These are phyloP conservation scores for Xestia sexstrigata DNA, from an alignment of 2,888 invertebrate species.

Conservation along the genomic window DNA sequence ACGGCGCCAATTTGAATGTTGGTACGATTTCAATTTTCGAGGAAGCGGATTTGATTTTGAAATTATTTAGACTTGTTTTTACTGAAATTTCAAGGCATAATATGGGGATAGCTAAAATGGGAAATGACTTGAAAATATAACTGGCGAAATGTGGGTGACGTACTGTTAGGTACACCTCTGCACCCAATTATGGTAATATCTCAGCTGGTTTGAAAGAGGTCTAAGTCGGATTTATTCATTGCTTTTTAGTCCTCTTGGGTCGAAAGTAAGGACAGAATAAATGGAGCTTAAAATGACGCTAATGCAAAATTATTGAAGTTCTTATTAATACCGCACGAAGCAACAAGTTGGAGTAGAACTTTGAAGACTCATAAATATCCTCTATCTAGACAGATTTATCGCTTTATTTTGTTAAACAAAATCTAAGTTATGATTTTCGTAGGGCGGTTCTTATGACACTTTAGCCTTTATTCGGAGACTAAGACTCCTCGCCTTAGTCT, in stretches of 20 bases:
- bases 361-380: constrained; percentile 39
- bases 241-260: not conserved
- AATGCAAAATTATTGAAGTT: constrained; percentile 16
- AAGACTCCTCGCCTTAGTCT: not conserved
- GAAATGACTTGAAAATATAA: too few relatives aligned
- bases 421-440: constrained; percentile 15
- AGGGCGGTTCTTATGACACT: not conserved
- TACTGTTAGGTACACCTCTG: too few relatives aligned
- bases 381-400: constrained; percentile 30
- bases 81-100: not conserved
- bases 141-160: too few relatives aligned
- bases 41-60: constrained; percentile 4
- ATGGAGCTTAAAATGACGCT: not conserved
- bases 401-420: constrained; percentile 26
- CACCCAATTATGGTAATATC: not conserved
- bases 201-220: not conserved
- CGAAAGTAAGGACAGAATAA: not conserved
- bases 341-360: constrained; percentile 45
- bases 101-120: too few relatives aligned
- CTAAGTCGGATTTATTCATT: not conserved
- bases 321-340: constrained; percentile 22
- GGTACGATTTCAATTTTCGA: constrained; percentile 35
- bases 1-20: constrained; percentile 22
- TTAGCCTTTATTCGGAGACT: not conserved
- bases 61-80: constrained; percentile 10